These are phyloP conservation scores for Ectemnius lituratus DNA, from an alignment of 2,888 invertebrate species.

Conservation along the genomic window DNA sequence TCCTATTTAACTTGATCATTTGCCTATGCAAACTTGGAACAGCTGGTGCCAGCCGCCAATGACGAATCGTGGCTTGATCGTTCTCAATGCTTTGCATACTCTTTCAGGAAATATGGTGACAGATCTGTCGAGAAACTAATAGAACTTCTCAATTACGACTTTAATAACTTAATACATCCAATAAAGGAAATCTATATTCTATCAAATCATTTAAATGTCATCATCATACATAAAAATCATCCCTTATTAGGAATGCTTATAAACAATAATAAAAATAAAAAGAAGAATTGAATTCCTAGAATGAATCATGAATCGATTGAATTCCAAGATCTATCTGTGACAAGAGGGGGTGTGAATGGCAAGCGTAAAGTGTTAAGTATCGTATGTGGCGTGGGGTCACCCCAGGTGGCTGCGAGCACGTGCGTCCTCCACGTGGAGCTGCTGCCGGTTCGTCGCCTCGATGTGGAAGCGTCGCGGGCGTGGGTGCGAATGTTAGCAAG, in stretches of 20 bases:
- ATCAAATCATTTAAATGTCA: too few relatives aligned
- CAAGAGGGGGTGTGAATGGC: not conserved
- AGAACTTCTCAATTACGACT: too few relatives aligned
- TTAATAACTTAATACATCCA: too few relatives aligned
- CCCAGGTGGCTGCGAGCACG: conserved; percentile 50
- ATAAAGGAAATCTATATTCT: too few relatives aligned
- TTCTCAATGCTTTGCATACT: too few relatives aligned
- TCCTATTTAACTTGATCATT: conserved; percentile 9
- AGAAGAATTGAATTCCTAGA: too few relatives aligned
- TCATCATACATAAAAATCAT: too few relatives aligned
- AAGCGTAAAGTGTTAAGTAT: not conserved
- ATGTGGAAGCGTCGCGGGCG: conserved; percentile 2
- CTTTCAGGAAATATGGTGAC: too few relatives aligned
- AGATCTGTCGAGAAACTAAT: too few relatives aligned
- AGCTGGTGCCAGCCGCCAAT: not conserved
- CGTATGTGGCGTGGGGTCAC: not conserved
- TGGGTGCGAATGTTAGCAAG: not conserved
- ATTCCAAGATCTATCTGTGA: not conserved
- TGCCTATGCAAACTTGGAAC: conserved; percentile 2
- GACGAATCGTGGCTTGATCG: not conserved
- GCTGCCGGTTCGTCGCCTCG: conserved; percentile 18
- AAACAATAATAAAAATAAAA: too few relatives aligned
- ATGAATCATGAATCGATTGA: not conserved
- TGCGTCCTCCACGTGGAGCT: conserved; percentile 61
- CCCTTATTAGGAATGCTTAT: too few relatives aligned